Evolutionary conservation across 2,113 vertebrate species (phyloP), one percentile per base, ranked within the genome.

Genomic region (Tretioscincus oriximinensis): DNA sequence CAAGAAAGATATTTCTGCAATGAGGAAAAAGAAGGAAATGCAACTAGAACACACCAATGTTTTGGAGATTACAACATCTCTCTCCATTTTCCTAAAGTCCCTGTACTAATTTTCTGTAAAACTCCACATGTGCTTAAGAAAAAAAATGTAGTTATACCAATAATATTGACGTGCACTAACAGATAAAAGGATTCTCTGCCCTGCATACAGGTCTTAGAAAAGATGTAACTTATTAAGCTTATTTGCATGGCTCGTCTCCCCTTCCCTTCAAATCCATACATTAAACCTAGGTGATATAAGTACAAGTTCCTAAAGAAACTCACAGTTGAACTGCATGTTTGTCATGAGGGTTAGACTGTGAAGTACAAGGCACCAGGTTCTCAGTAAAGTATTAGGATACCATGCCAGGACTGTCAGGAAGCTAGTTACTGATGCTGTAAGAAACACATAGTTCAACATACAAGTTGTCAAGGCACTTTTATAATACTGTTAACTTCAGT

Each of bases 341-440:
- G 98, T 99, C 98, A 99, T 99, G 73, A 99, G 97, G 0, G 98
- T 98, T 85, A 99, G 95, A 87, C 97, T 99, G 92, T 99, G 98
- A 91, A 99, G 96, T 88, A 99, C 98, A 94, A 99, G 96, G 91
- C 98, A 99, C 98, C 98, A 99, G 0, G 97, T 99, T 88, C 97
- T 96, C 28, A 99, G 94, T 76, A 98, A 96, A 64, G 98, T 98
- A 89, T 98, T 99, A 78, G 98, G 98, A 93, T 99, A 97, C 98
- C 98, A 99, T 0, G 98, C 97, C 93, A 99, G 93, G 86, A 99
- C 97, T 0, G 97, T 97, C 74, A 99, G 95, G 94, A 99, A 99
- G 86, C 97, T 99, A 89, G 95, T 97, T 92, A 99, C 97, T 81
- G 98, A 99, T 49, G 96, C 98, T 99, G 93, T 7, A 86, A 88